These are phyloP conservation scores for Apteryx mantelli DNA, from an alignment of 2,113 vertebrate genomes.

Conservation along the genomic window DNA sequence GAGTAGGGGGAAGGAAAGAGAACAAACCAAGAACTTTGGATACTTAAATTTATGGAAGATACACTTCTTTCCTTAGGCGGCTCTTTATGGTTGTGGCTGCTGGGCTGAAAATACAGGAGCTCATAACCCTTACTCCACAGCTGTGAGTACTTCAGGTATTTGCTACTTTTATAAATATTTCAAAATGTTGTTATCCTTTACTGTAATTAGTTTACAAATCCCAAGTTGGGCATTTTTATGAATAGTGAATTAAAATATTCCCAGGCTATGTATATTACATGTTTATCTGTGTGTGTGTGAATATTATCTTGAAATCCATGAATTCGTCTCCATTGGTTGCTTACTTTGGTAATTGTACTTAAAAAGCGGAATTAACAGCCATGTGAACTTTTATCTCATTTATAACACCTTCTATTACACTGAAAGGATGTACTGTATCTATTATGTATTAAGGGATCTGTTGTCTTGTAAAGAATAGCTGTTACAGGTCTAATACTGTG, in stretches of 20 bases:
- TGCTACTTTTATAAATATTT: slow-evolving; percentile 81
- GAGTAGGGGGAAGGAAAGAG: neutral
- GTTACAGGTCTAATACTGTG: neutral
- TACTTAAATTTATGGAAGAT: neutral
- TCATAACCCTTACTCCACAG: slow-evolving; percentile 93
- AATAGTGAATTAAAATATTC: neutral
- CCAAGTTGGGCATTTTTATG: neutral
- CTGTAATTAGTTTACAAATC: neutral
- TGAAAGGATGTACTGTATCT: neutral
- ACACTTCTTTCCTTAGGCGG: slow-evolving; percentile 82
- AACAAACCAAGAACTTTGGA: neutral
- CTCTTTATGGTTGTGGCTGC: slow-evolving; percentile 99
- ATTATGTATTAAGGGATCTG: neutral
- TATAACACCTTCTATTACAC: neutral
- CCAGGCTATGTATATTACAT: neutral
- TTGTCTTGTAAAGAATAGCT: neutral
- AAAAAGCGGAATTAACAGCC: neutral
- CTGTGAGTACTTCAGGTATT: slow-evolving; percentile 99
- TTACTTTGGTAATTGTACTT: neutral
- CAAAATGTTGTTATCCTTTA: slow-evolving; percentile 9
- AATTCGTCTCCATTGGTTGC: neutral
- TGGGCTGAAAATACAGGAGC: slow-evolving; percentile 97
- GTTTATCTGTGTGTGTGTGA: no score
- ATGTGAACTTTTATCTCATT: neutral
- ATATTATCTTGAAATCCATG: neutral